Evolutionary conservation across 2,888 invertebrate species (phyloP).

Genomic region (Ochropacha duplaris): DNA sequence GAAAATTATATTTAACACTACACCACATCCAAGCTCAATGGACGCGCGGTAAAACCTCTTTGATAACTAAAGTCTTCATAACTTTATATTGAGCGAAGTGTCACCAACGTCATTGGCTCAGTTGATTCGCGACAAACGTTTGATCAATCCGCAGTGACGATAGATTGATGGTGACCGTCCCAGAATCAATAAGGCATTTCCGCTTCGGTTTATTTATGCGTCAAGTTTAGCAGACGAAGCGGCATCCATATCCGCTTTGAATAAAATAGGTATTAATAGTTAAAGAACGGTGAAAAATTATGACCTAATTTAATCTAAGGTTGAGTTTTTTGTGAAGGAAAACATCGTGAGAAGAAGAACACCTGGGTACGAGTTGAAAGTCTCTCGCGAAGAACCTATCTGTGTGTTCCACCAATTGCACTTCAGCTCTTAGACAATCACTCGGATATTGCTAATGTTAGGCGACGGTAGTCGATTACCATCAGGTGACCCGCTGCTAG

Average conservation of each 20-base stretch:
- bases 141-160: slow-evolving; percentile 62
- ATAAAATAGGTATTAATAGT: background rate
- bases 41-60: slow-evolving; percentile 33
- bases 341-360: too few relatives aligned
- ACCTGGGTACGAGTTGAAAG: too few relatives aligned
- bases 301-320: too few relatives aligned
- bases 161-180: slow-evolving; percentile 64
- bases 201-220: slow-evolving; percentile 55
- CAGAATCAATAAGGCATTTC: slow-evolving; percentile 60
- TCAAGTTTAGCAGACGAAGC: slow-evolving; percentile 57
- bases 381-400: too few relatives aligned
- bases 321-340: too few relatives aligned
- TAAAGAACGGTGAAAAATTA: too few relatives aligned
- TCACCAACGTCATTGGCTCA: slow-evolving; percentile 25
- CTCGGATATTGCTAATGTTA: too few relatives aligned
- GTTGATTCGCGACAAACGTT: slow-evolving; percentile 61
- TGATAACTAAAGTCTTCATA: slow-evolving; percentile 25
- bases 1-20: background rate
- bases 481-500: too few relatives aligned
- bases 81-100: slow-evolving; percentile 36
- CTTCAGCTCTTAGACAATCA: too few relatives aligned
- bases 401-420: too few relatives aligned
- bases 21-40: slow-evolving; percentile 25
- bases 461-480: too few relatives aligned
- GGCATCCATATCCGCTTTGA: slow-evolving; percentile 46